Percentiles rank a stretch among this genome's conserved stretches.
Evolutionary conservation across 2,888 invertebrate species (phyloP).

Genomic region (Lochmaea crataegi): DNA sequence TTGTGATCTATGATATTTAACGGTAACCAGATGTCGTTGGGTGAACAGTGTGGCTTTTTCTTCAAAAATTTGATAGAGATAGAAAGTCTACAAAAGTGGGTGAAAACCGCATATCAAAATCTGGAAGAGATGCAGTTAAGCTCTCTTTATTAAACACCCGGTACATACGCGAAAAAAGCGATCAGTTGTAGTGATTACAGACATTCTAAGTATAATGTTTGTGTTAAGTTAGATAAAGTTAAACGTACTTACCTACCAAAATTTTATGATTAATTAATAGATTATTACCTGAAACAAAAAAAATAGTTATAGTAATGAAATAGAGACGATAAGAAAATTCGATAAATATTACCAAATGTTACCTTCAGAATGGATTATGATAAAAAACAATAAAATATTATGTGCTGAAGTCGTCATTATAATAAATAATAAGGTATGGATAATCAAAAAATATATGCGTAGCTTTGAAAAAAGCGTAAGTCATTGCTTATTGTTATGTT

Average conservation of each 20-base stretch:
- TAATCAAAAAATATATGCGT: background rate
- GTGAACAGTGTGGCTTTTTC: no score
- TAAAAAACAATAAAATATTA: background rate
- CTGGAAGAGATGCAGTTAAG: no score
- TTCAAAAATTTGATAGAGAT: no score
- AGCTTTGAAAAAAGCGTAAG: background rate
- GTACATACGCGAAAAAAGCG: no score
- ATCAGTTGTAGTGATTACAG: no score
- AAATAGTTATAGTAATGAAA: background rate
- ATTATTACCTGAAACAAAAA: background rate
- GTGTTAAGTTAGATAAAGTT: background rate
- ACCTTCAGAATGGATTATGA: background rate
- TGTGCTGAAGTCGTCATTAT: background rate
- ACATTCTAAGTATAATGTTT: no score
- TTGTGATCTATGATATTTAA: no score
- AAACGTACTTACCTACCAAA: background rate
- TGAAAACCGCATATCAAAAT: no score
- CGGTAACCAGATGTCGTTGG: no score
- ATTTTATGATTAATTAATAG: background rate
- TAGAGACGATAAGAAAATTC: background rate
- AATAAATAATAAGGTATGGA: background rate
- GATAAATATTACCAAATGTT: background rate
- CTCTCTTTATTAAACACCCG: no score
- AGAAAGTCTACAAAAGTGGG: no score
- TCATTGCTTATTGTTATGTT: no score